A percentile compares a stretch with the other conserved stretches of the same genome.
Evolutionary conservation across 2,888 invertebrate species (phyloP).

Genomic region (Melanostoma mellinum): DNA sequence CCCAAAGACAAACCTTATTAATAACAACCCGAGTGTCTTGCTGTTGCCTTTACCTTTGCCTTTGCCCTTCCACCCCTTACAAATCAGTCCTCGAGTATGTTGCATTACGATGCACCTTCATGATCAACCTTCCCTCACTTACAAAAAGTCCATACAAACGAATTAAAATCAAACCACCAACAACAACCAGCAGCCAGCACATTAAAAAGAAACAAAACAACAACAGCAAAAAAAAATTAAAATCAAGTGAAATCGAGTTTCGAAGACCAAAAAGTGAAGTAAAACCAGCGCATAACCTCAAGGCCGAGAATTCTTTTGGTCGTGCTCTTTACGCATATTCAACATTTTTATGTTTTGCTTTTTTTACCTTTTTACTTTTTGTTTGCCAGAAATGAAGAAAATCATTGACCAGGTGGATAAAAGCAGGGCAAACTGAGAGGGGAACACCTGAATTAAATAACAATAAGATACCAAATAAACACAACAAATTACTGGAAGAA

Average conservation of each 20-base stretch:
- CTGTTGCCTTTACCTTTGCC: conserved; percentile 25
- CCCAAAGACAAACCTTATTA: conserved; percentile 63
- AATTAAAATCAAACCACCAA: conserved; percentile 4
- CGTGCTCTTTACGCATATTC: conserved; percentile 70
- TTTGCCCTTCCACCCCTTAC: background rate
- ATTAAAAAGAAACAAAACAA: conserved; percentile 3
- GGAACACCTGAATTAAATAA: conserved; percentile 64
- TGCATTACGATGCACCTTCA: conserved; percentile 65
- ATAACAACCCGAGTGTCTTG: conserved; percentile 22
- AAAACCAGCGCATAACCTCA: conserved; percentile 55
- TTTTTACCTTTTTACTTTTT: conserved; percentile 3
- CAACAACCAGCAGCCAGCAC: background rate
- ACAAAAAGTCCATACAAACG: conserved; percentile 18
- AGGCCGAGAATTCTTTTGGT: conserved; percentile 68
- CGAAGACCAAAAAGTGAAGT: conserved; percentile 49
- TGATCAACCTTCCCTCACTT: conserved; percentile 50
- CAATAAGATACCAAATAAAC: conserved; percentile 32
- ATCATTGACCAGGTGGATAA: background rate
- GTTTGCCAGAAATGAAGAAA: conserved; percentile 40
- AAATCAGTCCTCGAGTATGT: conserved; percentile 7
- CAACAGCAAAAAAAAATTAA: conserved; percentile 2
- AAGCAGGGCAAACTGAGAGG: background rate
- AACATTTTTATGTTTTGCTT: conserved; percentile 39
- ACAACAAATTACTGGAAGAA: conserved; percentile 3
- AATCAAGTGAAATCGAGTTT: conserved; percentile 68